These are phyloP conservation scores for Maniola jurtina DNA, from an alignment of 1,140 invertebrate genomes.

Conservation along the genomic window DNA sequence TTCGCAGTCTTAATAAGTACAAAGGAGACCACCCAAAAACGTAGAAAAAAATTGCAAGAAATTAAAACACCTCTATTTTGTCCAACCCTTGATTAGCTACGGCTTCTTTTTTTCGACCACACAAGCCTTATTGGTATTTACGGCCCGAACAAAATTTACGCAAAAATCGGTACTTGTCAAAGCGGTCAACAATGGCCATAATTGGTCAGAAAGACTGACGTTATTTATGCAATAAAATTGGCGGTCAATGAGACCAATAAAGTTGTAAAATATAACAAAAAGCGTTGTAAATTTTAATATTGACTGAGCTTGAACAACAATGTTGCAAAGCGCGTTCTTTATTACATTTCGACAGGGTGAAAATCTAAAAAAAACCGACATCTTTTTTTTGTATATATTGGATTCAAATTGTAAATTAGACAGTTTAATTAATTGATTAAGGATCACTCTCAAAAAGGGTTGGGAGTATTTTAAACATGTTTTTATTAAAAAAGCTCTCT, in stretches of 20 bases:
- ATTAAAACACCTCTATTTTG: slow-evolving; percentile 34
- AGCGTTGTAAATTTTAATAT: slow-evolving; percentile 57
- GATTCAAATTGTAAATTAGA: too few relatives aligned
- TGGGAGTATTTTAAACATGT: too few relatives aligned
- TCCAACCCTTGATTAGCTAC: slow-evolving; percentile 40
- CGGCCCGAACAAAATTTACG: slow-evolving; percentile 19
- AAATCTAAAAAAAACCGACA: background rate
- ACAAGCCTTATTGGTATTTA: slow-evolving; percentile 34
- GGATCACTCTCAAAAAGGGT: too few relatives aligned
- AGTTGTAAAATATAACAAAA: slow-evolving; percentile 51
- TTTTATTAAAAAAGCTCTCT: too few relatives aligned
- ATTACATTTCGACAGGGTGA: background rate
- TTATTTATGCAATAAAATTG: slow-evolving; percentile 4
- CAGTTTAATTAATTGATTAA: too few relatives aligned
- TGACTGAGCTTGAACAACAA: slow-evolving; percentile 39
- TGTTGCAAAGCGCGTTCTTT: slow-evolving; percentile 29
- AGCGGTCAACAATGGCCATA: slow-evolving; percentile 8
- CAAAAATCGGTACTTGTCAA: slow-evolving; percentile 32
- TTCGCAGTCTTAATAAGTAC: background rate
- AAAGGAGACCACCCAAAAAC: slow-evolving; percentile 24
- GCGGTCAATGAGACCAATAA: slow-evolving; percentile 38
- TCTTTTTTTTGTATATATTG: background rate
- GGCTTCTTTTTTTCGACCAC: slow-evolving; percentile 38
- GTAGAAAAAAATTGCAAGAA: slow-evolving; percentile 23
- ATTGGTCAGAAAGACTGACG: background rate